Evolutionary conservation across 2,888 invertebrate genomes (phyloP), one percentile per base, ranked within the genome.

Genomic region (Polydrusus pterygomalis): DNA sequence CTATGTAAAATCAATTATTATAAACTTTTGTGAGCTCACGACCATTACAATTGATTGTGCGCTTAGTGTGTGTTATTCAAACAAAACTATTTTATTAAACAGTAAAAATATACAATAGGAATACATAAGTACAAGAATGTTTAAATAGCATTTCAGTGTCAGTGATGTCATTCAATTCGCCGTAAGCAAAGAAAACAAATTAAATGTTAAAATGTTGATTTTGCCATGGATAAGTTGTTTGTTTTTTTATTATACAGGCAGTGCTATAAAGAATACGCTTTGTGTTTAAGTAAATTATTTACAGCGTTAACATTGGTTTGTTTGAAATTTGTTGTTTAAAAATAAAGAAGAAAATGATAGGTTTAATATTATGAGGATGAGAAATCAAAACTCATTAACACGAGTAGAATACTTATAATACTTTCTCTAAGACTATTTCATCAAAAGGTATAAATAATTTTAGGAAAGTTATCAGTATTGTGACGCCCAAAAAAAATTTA

Each of bases 121-220:
- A 60, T 17, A 60, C 11, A 60, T 11, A 15, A 38, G 58, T 15
- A 38, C 18, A 17, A 60, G 38, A 60, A 60, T 60, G 38, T 60
- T 60, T 60, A 60, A 60, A 60, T 60, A 60, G 38, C 58, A n/a
- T 20, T 30, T n/a, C 54, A 60, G 38, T 60, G 58, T n/a, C 58
- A 38, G 18, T 60, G 58, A 60, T 60, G 58, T 60, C 58, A 60
- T 60, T 60, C 38, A 60, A 38, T 38, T 60, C 38, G 40, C 58
- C 38, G 6, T 2, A 60, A 38, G 38, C 38, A 38, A 38, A 38
- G 58, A 60, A 60, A 60, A 60, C 58, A 38, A 38, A 60, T 60
- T 60, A 38, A 15, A 60, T 17, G 58, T 60, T 38, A 60, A 38
- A 60, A 38, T 60, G 58, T 60, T 60, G 38, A 38, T 60, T 60